Evolutionary conservation across 30 jellyfish, hydroid and myxozoan species (phyloP).

Genomic region (Haliclystus octoradiatus): DNA sequence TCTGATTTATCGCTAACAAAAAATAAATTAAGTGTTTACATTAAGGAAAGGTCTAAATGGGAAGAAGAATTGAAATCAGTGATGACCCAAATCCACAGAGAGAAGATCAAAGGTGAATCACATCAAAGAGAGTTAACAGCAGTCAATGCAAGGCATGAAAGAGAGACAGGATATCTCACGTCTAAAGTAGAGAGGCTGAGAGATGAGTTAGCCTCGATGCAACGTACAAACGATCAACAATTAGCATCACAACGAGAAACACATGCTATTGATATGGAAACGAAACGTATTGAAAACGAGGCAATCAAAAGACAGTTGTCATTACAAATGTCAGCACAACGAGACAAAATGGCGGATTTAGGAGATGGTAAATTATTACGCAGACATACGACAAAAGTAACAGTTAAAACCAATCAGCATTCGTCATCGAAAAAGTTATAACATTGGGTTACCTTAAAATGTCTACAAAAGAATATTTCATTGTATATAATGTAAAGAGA

Average conservation of each 20-base stretch:
- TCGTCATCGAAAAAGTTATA: too few relatives aligned
- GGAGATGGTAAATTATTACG: neutral
- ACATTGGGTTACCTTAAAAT: too few relatives aligned
- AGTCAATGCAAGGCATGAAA: conserved; percentile 20
- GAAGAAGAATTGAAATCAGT: conserved; percentile 37
- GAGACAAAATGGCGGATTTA: neutral
- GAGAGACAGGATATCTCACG: conserved; percentile 26
- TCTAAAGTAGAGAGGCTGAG: conserved; percentile 27
- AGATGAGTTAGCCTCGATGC: conserved; percentile 13
- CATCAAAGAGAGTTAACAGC: conserved; percentile 29
- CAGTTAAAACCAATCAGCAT: neutral
- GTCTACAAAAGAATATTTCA: too few relatives aligned
- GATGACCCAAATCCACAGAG: conserved; percentile 40
- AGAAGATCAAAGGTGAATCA: conserved; percentile 13
- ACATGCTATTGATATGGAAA: conserved; percentile 41
- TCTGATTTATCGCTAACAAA: conserved; percentile 31
- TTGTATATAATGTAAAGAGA: too few relatives aligned
- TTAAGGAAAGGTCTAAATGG: conserved; percentile 53
- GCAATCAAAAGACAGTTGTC: conserved; percentile 28
- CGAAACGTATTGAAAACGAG: conserved; percentile 41
- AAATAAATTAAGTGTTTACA: conserved; percentile 7
- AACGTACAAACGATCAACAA: conserved; percentile 27
- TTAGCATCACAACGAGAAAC: conserved; percentile 30
- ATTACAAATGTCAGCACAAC: neutral
- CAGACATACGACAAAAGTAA: neutral